Conservation (phyloP, 1,140 invertebrate species). For the Lepidurus couesii region DNA sequence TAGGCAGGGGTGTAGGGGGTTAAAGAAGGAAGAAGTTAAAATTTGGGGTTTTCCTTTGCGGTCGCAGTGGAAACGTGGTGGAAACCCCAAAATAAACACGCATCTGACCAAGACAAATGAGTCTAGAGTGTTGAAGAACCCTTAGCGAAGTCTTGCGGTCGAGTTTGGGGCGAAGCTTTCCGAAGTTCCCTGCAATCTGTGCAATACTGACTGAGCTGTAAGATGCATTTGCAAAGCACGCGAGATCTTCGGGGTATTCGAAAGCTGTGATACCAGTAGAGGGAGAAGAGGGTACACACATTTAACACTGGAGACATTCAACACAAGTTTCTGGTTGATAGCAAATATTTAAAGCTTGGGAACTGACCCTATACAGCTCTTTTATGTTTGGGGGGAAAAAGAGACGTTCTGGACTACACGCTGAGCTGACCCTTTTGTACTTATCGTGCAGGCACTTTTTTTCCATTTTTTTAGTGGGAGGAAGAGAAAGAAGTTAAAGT, state of each 20-base stretch:
- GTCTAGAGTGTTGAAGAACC: background rate
- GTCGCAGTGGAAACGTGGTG: background rate
- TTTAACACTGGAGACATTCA: slow-evolving; percentile 9
- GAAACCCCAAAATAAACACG: slow-evolving; percentile 17
- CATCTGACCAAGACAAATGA: slow-evolving; percentile 22
- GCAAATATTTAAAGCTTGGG: background rate
- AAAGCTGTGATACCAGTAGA: background rate
- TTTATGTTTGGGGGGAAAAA: background rate
- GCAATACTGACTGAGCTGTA: background rate
- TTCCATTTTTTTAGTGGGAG: background rate
- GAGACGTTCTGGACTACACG: background rate
- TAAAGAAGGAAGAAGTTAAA: background rate
- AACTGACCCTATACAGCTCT: background rate
- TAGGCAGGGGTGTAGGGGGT: background rate
- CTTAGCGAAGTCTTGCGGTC: background rate
- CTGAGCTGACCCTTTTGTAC: background rate
- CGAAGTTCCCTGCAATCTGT: background rate
- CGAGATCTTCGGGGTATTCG: background rate
- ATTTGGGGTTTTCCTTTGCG: background rate
- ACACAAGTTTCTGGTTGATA: background rate
- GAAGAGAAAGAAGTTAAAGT: background rate
- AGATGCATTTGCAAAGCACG: background rate
- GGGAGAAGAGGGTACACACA: background rate
- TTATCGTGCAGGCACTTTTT: background rate
- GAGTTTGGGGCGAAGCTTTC: background rate